Evolutionary conservation across 2,797 vertebrate genomes (phyloP).

Genomic region (Brotula barbata): DNA sequence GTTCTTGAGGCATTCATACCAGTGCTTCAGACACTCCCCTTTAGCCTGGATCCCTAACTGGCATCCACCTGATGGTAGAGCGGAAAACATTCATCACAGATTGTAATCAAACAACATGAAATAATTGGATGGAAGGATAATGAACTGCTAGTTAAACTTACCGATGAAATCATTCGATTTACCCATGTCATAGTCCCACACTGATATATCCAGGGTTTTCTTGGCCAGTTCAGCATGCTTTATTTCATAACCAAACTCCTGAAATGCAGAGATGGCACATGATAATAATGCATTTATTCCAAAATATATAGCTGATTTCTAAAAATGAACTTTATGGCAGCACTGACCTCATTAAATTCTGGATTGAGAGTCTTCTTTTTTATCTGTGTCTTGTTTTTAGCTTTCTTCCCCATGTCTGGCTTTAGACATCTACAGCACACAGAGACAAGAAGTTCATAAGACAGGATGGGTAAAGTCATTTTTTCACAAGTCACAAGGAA

Average conservation of each 20-base stretch:
- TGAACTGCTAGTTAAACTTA: slow-evolving; percentile 63
- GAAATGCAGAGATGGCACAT: slow-evolving; percentile 25
- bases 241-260: slow-evolving; percentile 96
- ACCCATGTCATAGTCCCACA: slow-evolving; percentile 97
- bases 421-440: slow-evolving; percentile 83
- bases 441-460: not conserved
- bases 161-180: slow-evolving; percentile 96
- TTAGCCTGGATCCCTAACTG: slow-evolving; percentile 94
- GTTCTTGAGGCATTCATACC: slow-evolving; percentile 98
- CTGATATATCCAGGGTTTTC: slow-evolving; percentile 92
- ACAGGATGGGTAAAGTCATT: no score
- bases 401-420: slow-evolving; percentile 93
- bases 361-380: slow-evolving; percentile 95
- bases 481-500: no score
- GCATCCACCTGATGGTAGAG: slow-evolving; percentile 83
- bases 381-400: slow-evolving; percentile 91
- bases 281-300: not conserved
- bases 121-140: not conserved
- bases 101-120: no score
- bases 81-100: not conserved
- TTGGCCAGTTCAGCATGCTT: slow-evolving; percentile 95
- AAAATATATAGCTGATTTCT: not conserved
- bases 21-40: slow-evolving; percentile 95
- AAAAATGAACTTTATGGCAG: not conserved
- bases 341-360: slow-evolving; percentile 88